Base-by-base conservation (phyloP, 2,797 vertebrate genomes). In the Micropoecilia bifurca region DNA sequence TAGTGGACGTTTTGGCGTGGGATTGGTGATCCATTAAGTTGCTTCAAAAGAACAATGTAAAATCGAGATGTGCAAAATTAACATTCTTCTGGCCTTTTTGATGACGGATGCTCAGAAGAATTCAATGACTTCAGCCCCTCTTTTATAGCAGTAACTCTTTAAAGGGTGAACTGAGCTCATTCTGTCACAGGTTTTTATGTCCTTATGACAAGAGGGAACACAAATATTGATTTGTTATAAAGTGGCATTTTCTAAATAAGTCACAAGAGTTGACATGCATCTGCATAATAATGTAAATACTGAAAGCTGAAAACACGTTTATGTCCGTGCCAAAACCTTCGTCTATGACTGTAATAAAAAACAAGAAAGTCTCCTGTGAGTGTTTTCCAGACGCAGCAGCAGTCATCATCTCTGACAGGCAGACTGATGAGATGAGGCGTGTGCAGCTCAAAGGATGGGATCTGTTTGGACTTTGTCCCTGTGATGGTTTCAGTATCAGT, bases 361-460 rank as follows among this genome's bases (percentile, higher is more conserved):
- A 1, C 3, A 25, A 53, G 48, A 28, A 16, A 28, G 9, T 45
- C 0, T 4, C 33, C 10, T 43, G 36, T 43, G 39, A 45, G 41
- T n/a, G 68, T n/a, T 71, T 46, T 71, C 68, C n/a, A 76, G 78
- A 46, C 41, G 47, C 1, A 48, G 68, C 66, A 3, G 46, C 73
- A 57, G 76, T 20, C 78, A 10, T 59, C 69, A 10, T 59, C 69
- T 76, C 77, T 81, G 84, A 80, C 88, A 86, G 73, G 45, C 78
- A 75, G 84, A 88, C 50, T 45, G 76, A 88, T 80, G 78, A 86
- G 78, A 83, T 10, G 69, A 71, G 81, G 41, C 85, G 69, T 80
- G 75, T 55, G 75, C 55, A 43, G 71, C 86, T 91, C 87, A 86
- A 88, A 91, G 85, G 86, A 80, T 71, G 36, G 69, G 87, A 84